A percentile compares a stretch with the other conserved stretches of the same genome.
phyloP scores from a whole-genome alignment of 2,113 vertebrate species.

The Xenopus tropicalis region DNA sequence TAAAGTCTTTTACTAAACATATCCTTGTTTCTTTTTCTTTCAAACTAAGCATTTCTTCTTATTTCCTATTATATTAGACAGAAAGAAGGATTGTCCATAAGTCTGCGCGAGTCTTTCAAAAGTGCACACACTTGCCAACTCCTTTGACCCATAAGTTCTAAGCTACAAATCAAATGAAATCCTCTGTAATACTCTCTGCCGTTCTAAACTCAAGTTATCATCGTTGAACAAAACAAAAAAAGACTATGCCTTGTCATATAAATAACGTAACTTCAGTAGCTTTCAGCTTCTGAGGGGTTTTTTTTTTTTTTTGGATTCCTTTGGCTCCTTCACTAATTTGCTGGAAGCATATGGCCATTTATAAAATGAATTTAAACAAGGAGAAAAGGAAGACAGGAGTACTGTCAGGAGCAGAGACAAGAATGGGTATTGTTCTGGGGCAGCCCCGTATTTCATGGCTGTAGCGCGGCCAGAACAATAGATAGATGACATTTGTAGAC shows the following conservation, averaged over 20 bases:
- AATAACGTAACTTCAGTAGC: constrained; percentile 28
- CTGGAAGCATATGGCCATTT: constrained; percentile 28
- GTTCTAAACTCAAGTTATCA: constrained; percentile 46
- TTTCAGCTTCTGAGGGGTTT: constrained; percentile 34
- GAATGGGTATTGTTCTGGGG: constrained; percentile 31
- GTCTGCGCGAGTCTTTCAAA: constrained; percentile 23
- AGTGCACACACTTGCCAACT: constrained; percentile 25
- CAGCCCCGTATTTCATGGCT: constrained; percentile 11
- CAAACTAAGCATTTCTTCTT: not conserved
- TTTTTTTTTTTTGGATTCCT: not conserved
- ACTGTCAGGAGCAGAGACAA: not conserved
- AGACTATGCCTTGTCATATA: constrained; percentile 11
- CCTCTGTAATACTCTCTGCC: constrained; percentile 27
- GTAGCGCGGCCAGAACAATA: not conserved
- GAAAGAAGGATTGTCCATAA: not conserved
- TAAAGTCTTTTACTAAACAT: no score
- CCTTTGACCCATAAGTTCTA: constrained; percentile 45
- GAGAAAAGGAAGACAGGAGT: constrained; percentile 1
- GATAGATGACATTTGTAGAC: constrained; percentile 17
- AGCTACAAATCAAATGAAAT: constrained; percentile 49
- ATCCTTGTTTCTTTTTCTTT: no score
- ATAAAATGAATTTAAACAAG: constrained; percentile 15
- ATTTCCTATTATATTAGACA: constrained; percentile 4
- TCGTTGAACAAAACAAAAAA: constrained; percentile 31
- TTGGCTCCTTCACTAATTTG: constrained; percentile 22